Conservation (phyloP, 2,888 invertebrate species). For the Esperia sulphurella region DNA sequence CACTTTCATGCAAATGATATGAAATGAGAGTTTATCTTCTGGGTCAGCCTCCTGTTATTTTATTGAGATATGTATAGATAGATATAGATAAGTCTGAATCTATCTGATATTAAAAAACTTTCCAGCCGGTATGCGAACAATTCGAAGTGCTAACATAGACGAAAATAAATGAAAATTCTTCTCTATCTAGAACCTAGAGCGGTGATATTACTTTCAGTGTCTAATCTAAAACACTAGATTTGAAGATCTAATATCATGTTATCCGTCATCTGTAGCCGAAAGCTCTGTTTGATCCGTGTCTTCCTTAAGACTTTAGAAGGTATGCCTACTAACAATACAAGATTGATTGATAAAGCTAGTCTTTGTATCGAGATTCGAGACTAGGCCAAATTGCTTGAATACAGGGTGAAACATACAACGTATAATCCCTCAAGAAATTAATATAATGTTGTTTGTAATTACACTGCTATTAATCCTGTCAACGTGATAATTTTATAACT, state of each 20-base stretch:
- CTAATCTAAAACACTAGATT: too few species aligned
- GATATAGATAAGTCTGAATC: neutral
- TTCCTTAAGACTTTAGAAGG: neutral
- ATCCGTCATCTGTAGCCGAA: too few species aligned
- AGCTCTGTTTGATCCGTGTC: too few species aligned
- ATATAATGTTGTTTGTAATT: neutral
- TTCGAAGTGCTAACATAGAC: neutral
- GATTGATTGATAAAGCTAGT: neutral
- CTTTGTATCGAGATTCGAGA: neutral
- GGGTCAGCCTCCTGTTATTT: too few species aligned
- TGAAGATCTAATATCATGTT: too few species aligned
- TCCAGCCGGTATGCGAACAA: neutral
- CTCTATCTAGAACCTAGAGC: neutral
- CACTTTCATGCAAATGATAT: too few species aligned
- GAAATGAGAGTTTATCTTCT: too few species aligned
- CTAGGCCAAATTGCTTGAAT: neutral
- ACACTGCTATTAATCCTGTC: slow-evolving; percentile 11
- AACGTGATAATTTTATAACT: too few species aligned
- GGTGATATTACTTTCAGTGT: too few species aligned
- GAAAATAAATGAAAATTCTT: neutral
- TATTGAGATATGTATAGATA: neutral
- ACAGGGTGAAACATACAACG: too few species aligned
- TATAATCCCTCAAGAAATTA: too few species aligned
- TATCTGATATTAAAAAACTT: neutral
- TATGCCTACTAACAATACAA: neutral